These are phyloP conservation scores for Capitulum mitella DNA, from an alignment of 2,888 invertebrate species.

Conservation along the genomic window DNA sequence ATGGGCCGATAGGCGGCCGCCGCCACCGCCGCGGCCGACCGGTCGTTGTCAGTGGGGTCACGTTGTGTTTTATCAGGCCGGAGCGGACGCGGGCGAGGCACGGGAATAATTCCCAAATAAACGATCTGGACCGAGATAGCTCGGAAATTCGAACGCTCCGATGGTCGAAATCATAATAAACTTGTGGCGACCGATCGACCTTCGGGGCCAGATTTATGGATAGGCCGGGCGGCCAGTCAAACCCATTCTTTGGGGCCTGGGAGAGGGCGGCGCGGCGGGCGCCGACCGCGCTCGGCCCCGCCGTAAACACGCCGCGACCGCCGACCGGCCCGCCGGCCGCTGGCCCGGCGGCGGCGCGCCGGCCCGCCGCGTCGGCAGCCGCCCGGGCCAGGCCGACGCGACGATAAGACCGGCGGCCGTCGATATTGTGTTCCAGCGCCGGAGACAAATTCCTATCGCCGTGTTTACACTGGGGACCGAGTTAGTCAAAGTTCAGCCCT, in stretches of 20 bases:
- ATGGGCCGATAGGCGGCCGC: neutral
- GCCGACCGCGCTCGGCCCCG: no score
- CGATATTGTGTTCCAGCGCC: neutral
- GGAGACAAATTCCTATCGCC: constrained; percentile 22
- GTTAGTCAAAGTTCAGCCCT: constrained; percentile 7
- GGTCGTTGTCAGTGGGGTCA: constrained; percentile 20
- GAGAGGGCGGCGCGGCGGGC: neutral
- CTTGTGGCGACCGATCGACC: neutral
- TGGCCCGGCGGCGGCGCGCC: neutral
- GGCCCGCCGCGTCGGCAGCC: neutral
- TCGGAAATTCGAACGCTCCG: constrained; percentile 7
- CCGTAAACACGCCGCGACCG: neutral
- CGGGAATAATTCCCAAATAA: constrained; percentile 19
- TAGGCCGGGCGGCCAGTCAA: constrained; percentile 5
- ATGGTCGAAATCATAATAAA: constrained; percentile 22
- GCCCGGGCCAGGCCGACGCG: neutral
- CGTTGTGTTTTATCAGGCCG: constrained; percentile 20
- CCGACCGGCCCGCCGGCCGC: neutral
- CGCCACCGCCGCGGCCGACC: neutral
- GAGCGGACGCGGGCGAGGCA: neutral
- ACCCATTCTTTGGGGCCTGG: constrained; percentile 13
- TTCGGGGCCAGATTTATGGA: constrained; percentile 12
- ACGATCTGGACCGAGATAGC: constrained; percentile 21
- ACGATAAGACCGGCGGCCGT: neutral
- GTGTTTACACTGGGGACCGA: constrained; percentile 10